Evolutionary conservation across 1,140 invertebrate genomes (phyloP).

Genomic region (Panonychus citri): DNA sequence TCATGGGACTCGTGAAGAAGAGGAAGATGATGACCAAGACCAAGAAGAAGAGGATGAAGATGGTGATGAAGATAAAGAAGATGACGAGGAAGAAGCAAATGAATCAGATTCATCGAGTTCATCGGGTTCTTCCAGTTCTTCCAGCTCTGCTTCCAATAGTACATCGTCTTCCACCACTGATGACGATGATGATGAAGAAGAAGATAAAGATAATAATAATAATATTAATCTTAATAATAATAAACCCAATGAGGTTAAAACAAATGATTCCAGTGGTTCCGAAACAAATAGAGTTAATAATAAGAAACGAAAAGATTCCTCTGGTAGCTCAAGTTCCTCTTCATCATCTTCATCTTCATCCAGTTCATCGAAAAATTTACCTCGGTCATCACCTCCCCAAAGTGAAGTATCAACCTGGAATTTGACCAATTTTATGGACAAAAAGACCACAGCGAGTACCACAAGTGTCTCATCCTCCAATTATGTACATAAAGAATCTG

Average conservation of each 20-base stretch:
- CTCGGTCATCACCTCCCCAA: neutral
- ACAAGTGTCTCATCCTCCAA: neutral
- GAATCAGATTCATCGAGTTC: neutral
- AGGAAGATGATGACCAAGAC: neutral
- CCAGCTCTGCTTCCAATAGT: neutral
- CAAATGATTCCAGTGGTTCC: neutral
- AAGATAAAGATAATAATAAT: neutral
- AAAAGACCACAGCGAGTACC: neutral
- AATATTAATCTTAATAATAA: neutral
- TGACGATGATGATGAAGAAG: slow-evolving; percentile 4
- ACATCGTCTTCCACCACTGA: slow-evolving; percentile 2
- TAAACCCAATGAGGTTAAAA: neutral
- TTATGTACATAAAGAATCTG: neutral
- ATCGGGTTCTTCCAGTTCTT: slow-evolving; percentile 3
- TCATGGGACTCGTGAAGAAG: neutral
- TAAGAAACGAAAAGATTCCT: neutral
- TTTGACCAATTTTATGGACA: slow-evolving; percentile 4
- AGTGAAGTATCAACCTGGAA: slow-evolving; percentile 2
- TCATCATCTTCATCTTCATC: neutral
- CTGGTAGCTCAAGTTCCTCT: neutral
- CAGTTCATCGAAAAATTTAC: neutral
- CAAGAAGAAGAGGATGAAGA: neutral
- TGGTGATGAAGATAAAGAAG: neutral
- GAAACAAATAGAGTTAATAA: neutral
- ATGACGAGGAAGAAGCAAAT: neutral